Evolutionary conservation across 2,113 vertebrate genomes (phyloP).

Genomic region (Osmerus eperlanus): DNA sequence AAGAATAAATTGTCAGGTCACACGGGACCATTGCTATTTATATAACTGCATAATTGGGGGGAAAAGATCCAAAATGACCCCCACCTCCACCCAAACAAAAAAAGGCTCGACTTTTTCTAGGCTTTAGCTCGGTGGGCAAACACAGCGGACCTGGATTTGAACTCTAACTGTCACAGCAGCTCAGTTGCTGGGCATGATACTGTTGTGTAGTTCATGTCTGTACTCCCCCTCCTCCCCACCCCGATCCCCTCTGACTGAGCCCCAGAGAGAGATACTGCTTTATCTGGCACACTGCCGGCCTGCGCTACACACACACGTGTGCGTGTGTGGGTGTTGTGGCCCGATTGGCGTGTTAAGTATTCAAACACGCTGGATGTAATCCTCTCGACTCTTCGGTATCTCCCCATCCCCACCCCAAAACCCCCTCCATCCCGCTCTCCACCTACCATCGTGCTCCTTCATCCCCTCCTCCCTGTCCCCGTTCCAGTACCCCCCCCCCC

Average conservation of each 20-base stretch:
- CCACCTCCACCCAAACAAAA: too few relatives aligned
- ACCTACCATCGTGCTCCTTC: background rate
- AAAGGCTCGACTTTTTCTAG: background rate
- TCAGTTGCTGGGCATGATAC: background rate
- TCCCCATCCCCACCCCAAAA: constrained; percentile 38
- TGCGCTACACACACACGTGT: background rate
- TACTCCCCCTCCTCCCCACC: constrained; percentile 29
- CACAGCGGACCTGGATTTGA: background rate
- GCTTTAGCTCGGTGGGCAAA: background rate
- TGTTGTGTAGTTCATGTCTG: background rate
- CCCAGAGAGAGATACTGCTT: constrained; percentile 36
- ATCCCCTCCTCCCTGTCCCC: constrained; percentile 3
- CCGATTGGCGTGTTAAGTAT: constrained; percentile 60
- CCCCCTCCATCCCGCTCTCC: background rate
- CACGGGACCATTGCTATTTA: too few relatives aligned
- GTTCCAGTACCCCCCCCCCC: constrained; percentile 3
- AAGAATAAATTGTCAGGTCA: too few relatives aligned
- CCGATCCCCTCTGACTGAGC: constrained; percentile 38
- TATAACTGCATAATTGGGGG: too few relatives aligned
- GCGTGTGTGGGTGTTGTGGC: constrained; percentile 37
- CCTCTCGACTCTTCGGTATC: constrained; percentile 63
- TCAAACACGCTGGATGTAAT: constrained; percentile 72
- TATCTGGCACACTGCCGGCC: constrained; percentile 23
- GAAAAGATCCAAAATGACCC: too few relatives aligned
- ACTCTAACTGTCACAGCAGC: background rate